Conservation (phyloP, 2,113 vertebrate species). For the western clawed frog (Xenopus tropicalis) region DNA sequence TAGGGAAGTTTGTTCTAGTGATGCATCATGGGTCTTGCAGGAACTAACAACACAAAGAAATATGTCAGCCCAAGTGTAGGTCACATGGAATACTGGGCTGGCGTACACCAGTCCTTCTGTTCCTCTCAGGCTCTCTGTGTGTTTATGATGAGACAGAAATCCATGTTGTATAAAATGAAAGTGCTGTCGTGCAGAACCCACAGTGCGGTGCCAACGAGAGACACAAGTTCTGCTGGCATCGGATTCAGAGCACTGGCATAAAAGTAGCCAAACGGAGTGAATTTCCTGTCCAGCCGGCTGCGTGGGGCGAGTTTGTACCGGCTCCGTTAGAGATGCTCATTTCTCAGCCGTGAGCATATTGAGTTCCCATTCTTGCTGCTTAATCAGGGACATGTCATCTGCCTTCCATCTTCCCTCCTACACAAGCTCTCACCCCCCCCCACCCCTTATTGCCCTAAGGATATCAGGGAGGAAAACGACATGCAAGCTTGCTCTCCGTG, state of each 20-base stretch:
- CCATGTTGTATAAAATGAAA: constrained; percentile 17
- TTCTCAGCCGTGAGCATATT: constrained; percentile 42
- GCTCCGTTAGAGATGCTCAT: constrained; percentile 34
- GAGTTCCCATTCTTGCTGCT: constrained; percentile 31
- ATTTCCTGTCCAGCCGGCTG: constrained; percentile 44
- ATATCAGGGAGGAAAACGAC: background rate
- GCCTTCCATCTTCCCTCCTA: constrained; percentile 32
- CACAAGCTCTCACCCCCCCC: constrained; percentile 12
- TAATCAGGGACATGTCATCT: constrained; percentile 40
- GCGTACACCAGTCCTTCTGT: background rate
- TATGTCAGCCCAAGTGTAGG: background rate
- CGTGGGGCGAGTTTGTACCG: constrained; percentile 36
- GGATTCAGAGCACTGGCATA: constrained; percentile 10
- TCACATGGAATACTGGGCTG: background rate
- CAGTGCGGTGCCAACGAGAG: constrained; percentile 18
- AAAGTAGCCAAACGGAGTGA: constrained; percentile 20
- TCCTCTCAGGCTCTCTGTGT: background rate
- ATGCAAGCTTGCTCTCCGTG: background rate
- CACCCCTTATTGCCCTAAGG: constrained; percentile 11
- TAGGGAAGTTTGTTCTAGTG: background rate
- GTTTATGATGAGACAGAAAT: constrained; percentile 1
- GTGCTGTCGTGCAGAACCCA: constrained; percentile 9
- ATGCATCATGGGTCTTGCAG: background rate
- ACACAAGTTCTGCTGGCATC: constrained; percentile 24
- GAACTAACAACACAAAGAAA: background rate